Conservation (phyloP, 2,888 invertebrate species). For the Aethes cnicana region DNA sequence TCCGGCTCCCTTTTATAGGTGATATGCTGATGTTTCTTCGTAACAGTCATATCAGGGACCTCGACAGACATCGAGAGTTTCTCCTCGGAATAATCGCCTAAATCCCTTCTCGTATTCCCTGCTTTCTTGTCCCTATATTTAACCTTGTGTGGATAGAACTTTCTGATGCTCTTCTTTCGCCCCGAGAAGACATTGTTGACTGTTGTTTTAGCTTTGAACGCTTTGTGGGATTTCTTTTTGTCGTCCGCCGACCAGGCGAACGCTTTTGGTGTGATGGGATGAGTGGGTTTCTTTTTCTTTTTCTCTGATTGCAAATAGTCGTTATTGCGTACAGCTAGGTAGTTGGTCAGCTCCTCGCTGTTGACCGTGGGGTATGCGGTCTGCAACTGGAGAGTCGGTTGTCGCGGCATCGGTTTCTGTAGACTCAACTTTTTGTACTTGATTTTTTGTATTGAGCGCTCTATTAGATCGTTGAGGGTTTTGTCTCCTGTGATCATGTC, state of each 20-base stretch:
- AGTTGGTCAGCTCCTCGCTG: slow-evolving; percentile 63
- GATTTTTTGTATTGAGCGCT: slow-evolving; percentile 64
- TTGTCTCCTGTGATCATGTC: slow-evolving; percentile 58
- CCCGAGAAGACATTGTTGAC: slow-evolving; percentile 42
- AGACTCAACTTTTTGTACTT: slow-evolving; percentile 54
- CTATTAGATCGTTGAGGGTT: slow-evolving; percentile 55
- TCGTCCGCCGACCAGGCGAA: slow-evolving; percentile 32
- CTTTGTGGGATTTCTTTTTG: slow-evolving; percentile 35
- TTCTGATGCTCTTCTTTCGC: slow-evolving; percentile 62
- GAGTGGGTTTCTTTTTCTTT: slow-evolving; percentile 26
- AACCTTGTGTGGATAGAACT: slow-evolving; percentile 73
- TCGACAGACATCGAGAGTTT: slow-evolving; percentile 67
- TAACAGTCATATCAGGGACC: slow-evolving; percentile 45
- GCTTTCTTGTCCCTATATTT: slow-evolving; percentile 59
- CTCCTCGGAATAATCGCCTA: slow-evolving; percentile 55
- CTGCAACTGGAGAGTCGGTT: slow-evolving; percentile 43
- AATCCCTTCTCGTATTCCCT: slow-evolving; percentile 43
- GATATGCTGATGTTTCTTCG: slow-evolving; percentile 45
- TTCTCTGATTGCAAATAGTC: slow-evolving; percentile 34
- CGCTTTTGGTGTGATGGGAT: background rate
- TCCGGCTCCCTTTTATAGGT: slow-evolving; percentile 48
- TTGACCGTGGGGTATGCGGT: slow-evolving; percentile 59
- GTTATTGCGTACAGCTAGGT: slow-evolving; percentile 49
- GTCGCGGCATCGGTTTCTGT: slow-evolving; percentile 49
- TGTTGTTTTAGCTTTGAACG: slow-evolving; percentile 42